A percentile compares a stretch with the other conserved stretches of the same genome.
Conservation (phyloP, 2,113 vertebrate genomes). For the Pollachius pollachius region DNA sequence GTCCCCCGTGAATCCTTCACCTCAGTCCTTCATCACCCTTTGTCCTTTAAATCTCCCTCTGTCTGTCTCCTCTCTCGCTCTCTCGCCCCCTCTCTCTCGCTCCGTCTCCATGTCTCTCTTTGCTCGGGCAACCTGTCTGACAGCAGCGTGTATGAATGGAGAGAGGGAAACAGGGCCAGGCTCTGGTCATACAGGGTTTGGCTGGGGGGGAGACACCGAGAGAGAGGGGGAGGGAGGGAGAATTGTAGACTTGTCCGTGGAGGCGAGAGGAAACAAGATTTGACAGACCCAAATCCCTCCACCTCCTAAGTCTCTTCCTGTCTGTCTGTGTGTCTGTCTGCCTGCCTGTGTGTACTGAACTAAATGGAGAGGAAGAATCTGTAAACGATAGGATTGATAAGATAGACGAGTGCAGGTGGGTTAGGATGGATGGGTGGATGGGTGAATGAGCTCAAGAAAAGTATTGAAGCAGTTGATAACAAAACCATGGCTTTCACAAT, state of each 20-base stretch:
- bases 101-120: not conserved
- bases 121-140: not conserved
- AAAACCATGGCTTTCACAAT: no score
- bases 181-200: no score
- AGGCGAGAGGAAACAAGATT: no score
- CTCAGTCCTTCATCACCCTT: constrained; percentile 17
- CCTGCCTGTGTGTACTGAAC: not conserved
- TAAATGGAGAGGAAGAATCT: no score
- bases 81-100: not conserved
- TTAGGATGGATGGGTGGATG: not conserved
- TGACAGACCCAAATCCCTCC: not conserved
- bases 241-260: no score
- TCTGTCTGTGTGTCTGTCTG: not conserved
- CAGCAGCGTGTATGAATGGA: constrained; percentile 15
- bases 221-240: no score
- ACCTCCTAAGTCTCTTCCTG: not conserved
- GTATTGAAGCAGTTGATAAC: no score
- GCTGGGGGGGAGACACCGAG: no score
- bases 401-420: no score
- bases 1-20: constrained; percentile 25
- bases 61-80: not conserved
- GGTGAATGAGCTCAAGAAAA: not conserved
- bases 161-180: no score
- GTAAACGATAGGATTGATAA: no score
- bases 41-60: constrained; percentile 15